Percentiles rank a stretch among this genome's conserved stretches.
Evolutionary conservation across 2,888 invertebrate genomes (phyloP).

Genomic region (Acleris emargana): DNA sequence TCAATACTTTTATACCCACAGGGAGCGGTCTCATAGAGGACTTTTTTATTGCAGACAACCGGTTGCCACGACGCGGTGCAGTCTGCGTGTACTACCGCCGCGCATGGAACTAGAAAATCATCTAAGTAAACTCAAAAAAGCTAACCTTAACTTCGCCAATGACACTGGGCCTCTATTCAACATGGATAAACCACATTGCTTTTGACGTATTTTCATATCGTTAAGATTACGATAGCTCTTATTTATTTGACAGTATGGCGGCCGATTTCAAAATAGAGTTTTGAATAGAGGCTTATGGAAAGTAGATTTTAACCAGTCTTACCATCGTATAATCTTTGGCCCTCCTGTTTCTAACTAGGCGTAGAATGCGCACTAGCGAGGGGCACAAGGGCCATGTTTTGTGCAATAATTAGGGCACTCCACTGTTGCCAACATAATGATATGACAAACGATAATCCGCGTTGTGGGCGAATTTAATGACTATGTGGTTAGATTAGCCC

Average conservation of each 20-base stretch:
- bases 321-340: conserved; percentile 43
- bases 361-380: conserved; percentile 59
- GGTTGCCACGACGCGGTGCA: not conserved
- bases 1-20: not conserved
- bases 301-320: conserved; percentile 7
- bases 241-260: too few relatives aligned
- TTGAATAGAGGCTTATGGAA: too few relatives aligned
- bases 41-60: not conserved
- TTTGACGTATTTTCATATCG: too few relatives aligned
- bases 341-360: conserved; percentile 54
- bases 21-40: conserved; percentile 1
- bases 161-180: too few relatives aligned
- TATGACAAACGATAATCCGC: conserved; percentile 55
- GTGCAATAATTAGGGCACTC: conserved; percentile 73
- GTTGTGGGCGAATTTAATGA: conserved; percentile 56
- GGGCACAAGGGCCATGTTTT: conserved; percentile 63
- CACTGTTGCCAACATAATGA: conserved; percentile 51
- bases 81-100: too few relatives aligned
- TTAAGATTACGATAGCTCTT: too few relatives aligned
- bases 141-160: not conserved
- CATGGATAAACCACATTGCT: too few relatives aligned
- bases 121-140: too few relatives aligned
- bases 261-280: too few relatives aligned
- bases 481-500: conserved; percentile 45
- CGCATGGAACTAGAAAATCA: too few relatives aligned